Evolutionary conservation across 2,113 vertebrate species (phyloP), one percentile per base, ranked within the genome.

Genomic region (Podarcis muralis): DNA sequence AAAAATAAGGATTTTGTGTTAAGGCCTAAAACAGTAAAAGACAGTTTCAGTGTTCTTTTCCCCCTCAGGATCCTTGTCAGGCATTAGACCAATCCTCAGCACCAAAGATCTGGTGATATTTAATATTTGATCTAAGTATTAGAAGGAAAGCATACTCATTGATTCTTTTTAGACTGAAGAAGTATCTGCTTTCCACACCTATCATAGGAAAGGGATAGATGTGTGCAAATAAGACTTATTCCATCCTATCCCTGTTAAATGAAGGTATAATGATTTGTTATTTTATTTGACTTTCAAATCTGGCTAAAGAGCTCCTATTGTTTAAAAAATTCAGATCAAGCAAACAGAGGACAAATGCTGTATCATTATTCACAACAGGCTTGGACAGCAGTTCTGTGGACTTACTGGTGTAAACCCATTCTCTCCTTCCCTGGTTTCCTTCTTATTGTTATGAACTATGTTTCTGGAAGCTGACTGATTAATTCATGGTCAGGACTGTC

Each of bases 401-500:
- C 53, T 87, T 94, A 85, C 18, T 90, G 2, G 32, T 75, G 53
- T 27, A 88, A 86, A 93, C 35, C 75, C 91, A 83, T 68, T 76
- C n/a, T 71, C 22, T 48, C 40, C 80, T 66, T 62, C 65, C 71
- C 30, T 83, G 27, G 20, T 7, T 57, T 77, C 27, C 37, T 5
- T 86, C 37, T 81, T 93, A 85, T 78, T 90, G 16, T 53, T 82
- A 23, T 76, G 69, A 18, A 20, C 84, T 83, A 5, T 84, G 85
- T 0, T 0, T 87, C 81, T 75, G 68, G 71, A 59, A 83, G 53
- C 5, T 71, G 81, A 30, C 62, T 6, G 37, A 81, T 32, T 77
- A 85, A 87, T 87, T 86, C 13, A 81, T 62, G 83, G 90, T 57
- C 23, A 25, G 43, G 86, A 27, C 77, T 93, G 90, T 94, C 75